Conservation (phyloP, 2,888 invertebrate genomes). For the Epistrophe grossulariae region DNA sequence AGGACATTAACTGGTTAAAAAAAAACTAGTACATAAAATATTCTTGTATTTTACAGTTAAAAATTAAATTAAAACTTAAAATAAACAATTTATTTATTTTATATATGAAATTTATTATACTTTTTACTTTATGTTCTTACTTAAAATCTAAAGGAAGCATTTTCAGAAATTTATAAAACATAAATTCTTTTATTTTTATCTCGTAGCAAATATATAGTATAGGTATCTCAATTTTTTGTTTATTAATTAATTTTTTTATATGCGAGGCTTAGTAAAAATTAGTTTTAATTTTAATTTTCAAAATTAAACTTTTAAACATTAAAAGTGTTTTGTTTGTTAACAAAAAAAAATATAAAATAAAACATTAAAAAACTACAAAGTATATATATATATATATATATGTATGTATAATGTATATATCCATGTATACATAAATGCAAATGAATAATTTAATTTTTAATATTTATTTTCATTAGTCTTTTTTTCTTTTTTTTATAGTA, state of each 20-base stretch:
- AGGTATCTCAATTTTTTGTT: slow-evolving; percentile 27
- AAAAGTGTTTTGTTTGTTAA: slow-evolving; percentile 24
- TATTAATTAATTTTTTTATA: slow-evolving; percentile 35
- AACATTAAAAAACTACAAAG: slow-evolving; percentile 13
- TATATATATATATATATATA: not conserved
- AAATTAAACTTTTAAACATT: slow-evolving; percentile 44
- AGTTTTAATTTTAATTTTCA: not conserved
- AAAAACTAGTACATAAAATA: slow-evolving; percentile 2
- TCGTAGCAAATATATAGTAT: slow-evolving; percentile 18
- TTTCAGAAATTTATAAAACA: slow-evolving; percentile 44
- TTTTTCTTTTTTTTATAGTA: slow-evolving; percentile 34
- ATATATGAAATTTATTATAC: slow-evolving; percentile 3
- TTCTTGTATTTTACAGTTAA: not conserved
- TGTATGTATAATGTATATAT: not conserved
- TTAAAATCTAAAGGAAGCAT: slow-evolving; percentile 71
- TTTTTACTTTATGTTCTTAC: slow-evolving; percentile 19
- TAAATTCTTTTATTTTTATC: slow-evolving; percentile 11
- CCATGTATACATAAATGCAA: slow-evolving; percentile 35
- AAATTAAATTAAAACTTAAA: slow-evolving; percentile 16
- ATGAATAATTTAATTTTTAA: slow-evolving; percentile 32
- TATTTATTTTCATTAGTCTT: slow-evolving; percentile 52
- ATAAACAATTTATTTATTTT: slow-evolving; percentile 22
- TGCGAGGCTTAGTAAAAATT: slow-evolving; percentile 53
- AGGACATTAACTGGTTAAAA: slow-evolving; percentile 17
- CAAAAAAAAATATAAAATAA: too few species aligned